These are phyloP conservation scores for Drosophila sucinea DNA, from an alignment of 1,140 invertebrate species.

Conservation along the genomic window DNA sequence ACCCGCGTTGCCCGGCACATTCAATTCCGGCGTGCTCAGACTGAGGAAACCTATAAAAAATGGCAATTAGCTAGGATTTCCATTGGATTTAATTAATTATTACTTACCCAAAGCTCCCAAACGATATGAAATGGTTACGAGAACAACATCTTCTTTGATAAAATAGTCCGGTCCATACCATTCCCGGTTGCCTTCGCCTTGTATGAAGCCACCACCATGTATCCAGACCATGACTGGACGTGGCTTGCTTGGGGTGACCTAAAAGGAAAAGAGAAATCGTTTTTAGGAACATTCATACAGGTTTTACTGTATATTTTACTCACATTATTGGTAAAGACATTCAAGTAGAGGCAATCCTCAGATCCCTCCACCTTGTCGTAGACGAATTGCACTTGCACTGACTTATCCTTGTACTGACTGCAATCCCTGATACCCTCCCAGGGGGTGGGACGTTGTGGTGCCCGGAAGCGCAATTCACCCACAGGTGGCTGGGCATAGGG, in stretches of 20 bases:
- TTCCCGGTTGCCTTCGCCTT: conserved; percentile 82
- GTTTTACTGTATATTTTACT: conserved; percentile 64
- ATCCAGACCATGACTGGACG: conserved; percentile 84
- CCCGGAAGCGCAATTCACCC: conserved; percentile 84
- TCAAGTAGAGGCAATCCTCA: conserved; percentile 89
- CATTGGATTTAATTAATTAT: no score
- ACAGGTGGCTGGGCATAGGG: conserved; percentile 86
- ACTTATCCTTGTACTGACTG: conserved; percentile 79
- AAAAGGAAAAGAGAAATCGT: background rate
- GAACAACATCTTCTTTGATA: conserved; percentile 84
- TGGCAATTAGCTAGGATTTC: background rate
- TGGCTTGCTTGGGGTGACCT: conserved; percentile 66
- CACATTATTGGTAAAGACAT: conserved; percentile 87
- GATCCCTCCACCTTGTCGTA: conserved; percentile 80
- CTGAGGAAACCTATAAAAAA: conserved; percentile 69
- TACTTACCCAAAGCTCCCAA: conserved; percentile 83
- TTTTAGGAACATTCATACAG: background rate
- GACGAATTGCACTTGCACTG: conserved; percentile 77
- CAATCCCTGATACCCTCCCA: conserved; percentile 71
- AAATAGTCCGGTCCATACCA: conserved; percentile 85
- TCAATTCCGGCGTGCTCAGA: conserved; percentile 63
- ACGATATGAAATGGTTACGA: conserved; percentile 84
- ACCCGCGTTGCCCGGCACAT: conserved; percentile 86
- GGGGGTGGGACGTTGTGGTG: conserved; percentile 83
- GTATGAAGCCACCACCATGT: conserved; percentile 87